Conservation (phyloP, 2,888 invertebrate genomes). For the Ethmia dodecea region DNA sequence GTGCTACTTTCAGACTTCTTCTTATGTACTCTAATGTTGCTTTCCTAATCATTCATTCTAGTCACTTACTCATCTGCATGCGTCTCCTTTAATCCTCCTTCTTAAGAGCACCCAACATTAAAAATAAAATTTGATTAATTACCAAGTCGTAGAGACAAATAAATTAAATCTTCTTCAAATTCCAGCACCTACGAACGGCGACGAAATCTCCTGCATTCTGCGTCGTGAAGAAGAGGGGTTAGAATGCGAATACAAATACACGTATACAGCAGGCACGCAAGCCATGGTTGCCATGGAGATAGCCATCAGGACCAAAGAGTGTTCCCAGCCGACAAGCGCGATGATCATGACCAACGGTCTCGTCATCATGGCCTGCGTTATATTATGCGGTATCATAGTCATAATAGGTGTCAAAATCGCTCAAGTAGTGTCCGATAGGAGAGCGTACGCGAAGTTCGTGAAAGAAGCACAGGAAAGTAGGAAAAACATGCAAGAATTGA, state of each 20-base stretch:
- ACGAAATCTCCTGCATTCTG: conserved; percentile 48
- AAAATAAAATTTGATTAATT: no score
- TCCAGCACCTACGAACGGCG: conserved; percentile 32
- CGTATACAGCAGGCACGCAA: conserved; percentile 45
- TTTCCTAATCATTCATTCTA: no score
- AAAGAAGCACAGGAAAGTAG: conserved; percentile 60
- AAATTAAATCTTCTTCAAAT: no score
- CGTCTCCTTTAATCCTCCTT: no score
- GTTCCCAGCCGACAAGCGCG: conserved; percentile 53
- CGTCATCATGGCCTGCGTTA: conserved; percentile 59
- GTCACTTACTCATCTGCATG: no score
- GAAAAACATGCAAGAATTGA: conserved; percentile 59
- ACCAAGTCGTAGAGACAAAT: no score
- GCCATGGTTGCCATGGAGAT: conserved; percentile 51
- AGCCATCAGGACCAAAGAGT: conserved; percentile 47
- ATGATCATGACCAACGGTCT: conserved; percentile 48
- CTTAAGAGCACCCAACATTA: no score
- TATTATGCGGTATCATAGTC: conserved; percentile 61
- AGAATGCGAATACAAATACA: conserved; percentile 61
- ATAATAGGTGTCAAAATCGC: conserved; percentile 58
- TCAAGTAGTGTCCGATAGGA: conserved; percentile 65
- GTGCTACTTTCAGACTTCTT: no score
- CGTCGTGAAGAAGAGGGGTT: conserved; percentile 39
- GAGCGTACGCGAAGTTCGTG: conserved; percentile 73
- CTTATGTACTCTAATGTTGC: no score